Percentiles rank a stretch among this genome's conserved stretches.
These are phyloP conservation scores for Nyctalus aviator DNA, from an alignment of 2,797 vertebrate species.

Conservation along the genomic window DNA sequence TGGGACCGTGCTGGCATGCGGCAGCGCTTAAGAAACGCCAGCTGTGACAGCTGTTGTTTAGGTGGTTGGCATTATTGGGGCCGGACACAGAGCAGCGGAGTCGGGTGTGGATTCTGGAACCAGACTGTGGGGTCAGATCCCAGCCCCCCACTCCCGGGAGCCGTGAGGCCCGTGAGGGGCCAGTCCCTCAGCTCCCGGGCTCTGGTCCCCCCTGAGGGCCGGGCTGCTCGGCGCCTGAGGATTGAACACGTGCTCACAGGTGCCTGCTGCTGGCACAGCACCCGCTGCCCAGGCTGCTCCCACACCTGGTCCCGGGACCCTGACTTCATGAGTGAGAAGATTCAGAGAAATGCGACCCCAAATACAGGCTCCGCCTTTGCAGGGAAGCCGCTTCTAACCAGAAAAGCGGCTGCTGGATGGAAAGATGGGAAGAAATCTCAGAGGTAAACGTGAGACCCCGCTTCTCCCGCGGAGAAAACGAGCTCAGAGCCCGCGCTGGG, in stretches of 20 bases:
- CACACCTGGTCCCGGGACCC: neutral
- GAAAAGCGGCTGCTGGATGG: neutral
- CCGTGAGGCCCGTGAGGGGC: neutral
- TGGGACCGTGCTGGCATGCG: rapidly evolving
- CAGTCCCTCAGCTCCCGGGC: neutral
- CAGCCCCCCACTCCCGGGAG: neutral
- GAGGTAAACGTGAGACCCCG: neutral
- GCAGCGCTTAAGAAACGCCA: neutral
- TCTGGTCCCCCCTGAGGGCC: neutral
- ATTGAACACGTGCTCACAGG: rapidly evolving
- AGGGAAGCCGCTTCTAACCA: neutral
- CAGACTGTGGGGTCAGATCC: neutral
- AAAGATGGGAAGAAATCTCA: neutral
- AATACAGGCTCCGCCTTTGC: neutral
- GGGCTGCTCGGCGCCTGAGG: neutral
- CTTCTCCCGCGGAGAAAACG: neutral
- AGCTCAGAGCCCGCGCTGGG: neutral
- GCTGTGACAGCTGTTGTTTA: neutral
- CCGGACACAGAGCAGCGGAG: neutral
- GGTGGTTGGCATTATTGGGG: rapidly evolving
- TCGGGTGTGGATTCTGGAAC: neutral
- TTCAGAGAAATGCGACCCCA: neutral
- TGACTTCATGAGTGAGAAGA: neutral
- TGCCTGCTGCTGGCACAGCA: rapidly evolving
- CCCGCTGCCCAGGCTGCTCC: rapidly evolving